Conservation (phyloP, 2,888 invertebrate genomes). For the Ceraclea dissimilis region DNA sequence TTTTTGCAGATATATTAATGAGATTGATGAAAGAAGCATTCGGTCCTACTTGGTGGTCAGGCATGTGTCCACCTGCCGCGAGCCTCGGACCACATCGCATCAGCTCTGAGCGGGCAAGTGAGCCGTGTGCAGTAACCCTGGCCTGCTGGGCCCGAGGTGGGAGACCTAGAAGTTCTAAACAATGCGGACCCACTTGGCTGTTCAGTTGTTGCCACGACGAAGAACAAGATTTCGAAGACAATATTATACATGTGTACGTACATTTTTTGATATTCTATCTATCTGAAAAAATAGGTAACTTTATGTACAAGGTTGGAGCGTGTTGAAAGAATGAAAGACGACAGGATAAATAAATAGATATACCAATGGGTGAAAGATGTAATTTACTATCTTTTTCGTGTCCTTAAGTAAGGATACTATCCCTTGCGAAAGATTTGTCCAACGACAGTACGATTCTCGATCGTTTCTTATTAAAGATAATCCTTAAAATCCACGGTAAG, state of each 20-base stretch:
- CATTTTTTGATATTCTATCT: not conserved
- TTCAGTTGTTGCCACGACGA: conserved; percentile 56
- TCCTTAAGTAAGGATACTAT: too few relatives aligned
- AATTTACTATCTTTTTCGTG: too few relatives aligned
- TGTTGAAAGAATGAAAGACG: too few relatives aligned
- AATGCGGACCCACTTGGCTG: conserved; percentile 64
- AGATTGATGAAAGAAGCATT: conserved; percentile 21
- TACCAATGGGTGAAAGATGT: too few relatives aligned
- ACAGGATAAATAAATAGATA: too few relatives aligned
- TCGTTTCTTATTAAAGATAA: too few relatives aligned
- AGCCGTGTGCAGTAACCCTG: conserved; percentile 60
- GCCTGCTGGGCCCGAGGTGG: conserved; percentile 73
- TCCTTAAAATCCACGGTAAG: too few relatives aligned
- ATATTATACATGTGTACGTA: conserved; percentile 15
- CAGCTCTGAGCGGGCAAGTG: conserved; percentile 35
- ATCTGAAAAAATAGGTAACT: too few relatives aligned
- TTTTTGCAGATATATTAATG: conserved; percentile 18
- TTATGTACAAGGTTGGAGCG: too few relatives aligned
- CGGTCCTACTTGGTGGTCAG: conserved; percentile 13
- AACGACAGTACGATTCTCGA: too few relatives aligned
- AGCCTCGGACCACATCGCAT: conserved; percentile 38
- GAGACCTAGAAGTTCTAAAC: conserved; percentile 45
- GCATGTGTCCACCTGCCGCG: conserved; percentile 44
- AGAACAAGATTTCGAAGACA: conserved; percentile 7
- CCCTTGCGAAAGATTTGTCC: too few relatives aligned